Evolutionary conservation across 2,113 vertebrate genomes (phyloP), one percentile per base, ranked within the genome.

Genomic region (Butorides virescens): DNA sequence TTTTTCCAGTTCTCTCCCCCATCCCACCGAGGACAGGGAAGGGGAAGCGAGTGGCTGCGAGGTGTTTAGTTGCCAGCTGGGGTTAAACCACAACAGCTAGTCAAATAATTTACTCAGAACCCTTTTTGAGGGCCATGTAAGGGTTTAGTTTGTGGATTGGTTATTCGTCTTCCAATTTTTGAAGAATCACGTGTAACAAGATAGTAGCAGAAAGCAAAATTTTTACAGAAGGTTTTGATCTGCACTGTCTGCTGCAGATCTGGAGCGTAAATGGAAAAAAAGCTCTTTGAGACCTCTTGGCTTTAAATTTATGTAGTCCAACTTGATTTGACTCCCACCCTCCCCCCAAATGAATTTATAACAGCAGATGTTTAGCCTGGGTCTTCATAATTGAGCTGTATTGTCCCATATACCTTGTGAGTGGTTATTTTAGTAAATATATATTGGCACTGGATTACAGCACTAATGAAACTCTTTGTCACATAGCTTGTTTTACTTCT

Each of bases 341-440:
- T 8, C 14, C 13, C 52, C 26, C 13, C 27, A 65, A 9, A 34
- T 75, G 61, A 85, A 74, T 91, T 95, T 86, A 11, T 77, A 75
- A 27, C 17, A 81, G 42, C 86, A 84, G 58, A 37, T 93, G 87
- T 78, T 91, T 96, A 79, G 46, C 58, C 34, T 82, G 18, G 26
- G 14, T 88, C 71, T 93, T 88, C 13, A 7, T 94, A 76, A 87
- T 52, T 90, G 66, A 95, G 52, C 59, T 90, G 9, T 61, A 36
- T 85, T 59, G 47, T 97, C 95, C 79, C 92, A 85, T 59, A 58
- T 96, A 82, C 84, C 49, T 90, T 82, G 46, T 92, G 91, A 63
- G 11, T 91, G 94, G 78, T 93, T 95, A 83, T 10, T 94, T 82
- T 97, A 86, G 90, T 87, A 94, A 92, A 89, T 96, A 95, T 85